Evolutionary conservation across 2,797 vertebrate genomes (phyloP), one percentile per base, ranked within the genome.

Genomic region (Silurus aristotelis): DNA sequence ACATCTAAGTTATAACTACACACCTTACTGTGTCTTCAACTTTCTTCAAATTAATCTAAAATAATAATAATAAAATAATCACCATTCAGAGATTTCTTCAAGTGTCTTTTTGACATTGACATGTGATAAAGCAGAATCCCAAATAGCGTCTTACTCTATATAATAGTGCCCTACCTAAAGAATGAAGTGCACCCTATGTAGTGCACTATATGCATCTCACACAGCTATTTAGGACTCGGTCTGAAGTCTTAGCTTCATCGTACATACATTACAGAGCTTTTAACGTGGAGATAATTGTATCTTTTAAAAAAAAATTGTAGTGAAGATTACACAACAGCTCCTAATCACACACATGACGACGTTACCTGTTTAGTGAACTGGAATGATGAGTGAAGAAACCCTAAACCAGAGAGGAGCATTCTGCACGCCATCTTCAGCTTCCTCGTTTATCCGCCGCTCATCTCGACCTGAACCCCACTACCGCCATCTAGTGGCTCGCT

Each of bases 381-480:
- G 81, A 90, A 73, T 14, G 90, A 83, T 71, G 90, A 85, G 10
- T 86, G 87, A 25, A 91, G 43, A 2, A 90, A 58, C 6, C 85
- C 81, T 12, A 89, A 66, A 8, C 95, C 94, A 0, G 92, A 61
- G 87, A 89, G 90, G 83, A 93, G 66, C 85, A 94, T 3, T 68
- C 85, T 91, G 82, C 79, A 87, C 1, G 91, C 90, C 52, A 95
- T 95, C n/a, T 92, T 94, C 3, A 1, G 6, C 52, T 22, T n/a
- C 85, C 75, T 78, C 81, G 19, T 75, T 46, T 31, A 55, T 17
- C 3, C 9, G 63, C 14, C 20, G 27, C 22, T 12, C n/a, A 22
- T 7, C 27, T 13, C 7, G 38, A 79, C 31, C 5, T 64, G 27
- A 46, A 1, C 22, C 12, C 14, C 2, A 38, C 86, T 66, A 68